These are phyloP conservation scores for Magallana ariakensis DNA, from an alignment of 1,140 invertebrate species.

Conservation along the genomic window DNA sequence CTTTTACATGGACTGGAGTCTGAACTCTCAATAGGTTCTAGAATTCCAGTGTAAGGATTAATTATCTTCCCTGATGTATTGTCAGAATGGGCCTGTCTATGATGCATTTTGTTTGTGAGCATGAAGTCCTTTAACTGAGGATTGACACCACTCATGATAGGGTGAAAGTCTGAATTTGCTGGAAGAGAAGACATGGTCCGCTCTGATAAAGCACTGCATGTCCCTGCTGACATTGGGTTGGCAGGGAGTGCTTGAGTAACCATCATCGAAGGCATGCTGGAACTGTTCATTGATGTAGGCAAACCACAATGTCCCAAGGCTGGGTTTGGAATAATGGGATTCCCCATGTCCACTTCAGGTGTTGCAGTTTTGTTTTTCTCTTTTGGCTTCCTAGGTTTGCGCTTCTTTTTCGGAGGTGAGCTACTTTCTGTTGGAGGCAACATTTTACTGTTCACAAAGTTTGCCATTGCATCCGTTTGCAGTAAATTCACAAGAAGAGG, in stretches of 20 bases:
- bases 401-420: conserved; percentile 71
- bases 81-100: conserved; percentile 34
- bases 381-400: conserved; percentile 68
- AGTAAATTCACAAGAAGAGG: conserved; percentile 94
- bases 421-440: conserved; percentile 77
- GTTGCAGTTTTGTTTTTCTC: conserved; percentile 59
- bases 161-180: not conserved
- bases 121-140: not conserved
- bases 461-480: conserved; percentile 86
- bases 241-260: conserved; percentile 56
- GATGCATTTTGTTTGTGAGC: not conserved
- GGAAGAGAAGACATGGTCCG: not conserved
- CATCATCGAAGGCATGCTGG: conserved; percentile 46
- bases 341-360: conserved; percentile 69
- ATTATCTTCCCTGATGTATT: conserved; percentile 86
- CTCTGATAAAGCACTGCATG: conserved; percentile 40
- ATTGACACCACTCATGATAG: conserved; percentile 36
- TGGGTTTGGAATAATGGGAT: conserved; percentile 70
- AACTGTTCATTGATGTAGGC: conserved; percentile 53
- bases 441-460: conserved; percentile 63
- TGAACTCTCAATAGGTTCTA: conserved; percentile 85
- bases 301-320: conserved; percentile 47
- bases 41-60: conserved; percentile 91
- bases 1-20: conserved; percentile 70
- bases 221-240: conserved; percentile 49